These are phyloP conservation scores for Pachyseris speciosa DNA, from an alignment of 64 coral and sea anemone species.

Conservation along the genomic window DNA sequence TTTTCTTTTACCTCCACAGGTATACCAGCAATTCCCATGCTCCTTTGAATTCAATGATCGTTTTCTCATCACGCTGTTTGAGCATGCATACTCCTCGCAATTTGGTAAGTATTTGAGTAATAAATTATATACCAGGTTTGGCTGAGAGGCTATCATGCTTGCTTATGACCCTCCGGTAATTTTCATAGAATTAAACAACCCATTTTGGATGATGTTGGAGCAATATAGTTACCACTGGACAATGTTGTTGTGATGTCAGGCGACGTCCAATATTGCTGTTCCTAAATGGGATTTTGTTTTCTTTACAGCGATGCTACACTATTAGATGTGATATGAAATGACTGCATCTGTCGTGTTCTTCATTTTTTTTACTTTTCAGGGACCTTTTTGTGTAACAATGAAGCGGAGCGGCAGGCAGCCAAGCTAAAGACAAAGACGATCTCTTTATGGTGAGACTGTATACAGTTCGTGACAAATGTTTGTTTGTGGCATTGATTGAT, in stretches of 20 bases:
- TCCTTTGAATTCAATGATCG: slow-evolving; percentile 98
- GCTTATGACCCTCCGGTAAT: too few relatives aligned
- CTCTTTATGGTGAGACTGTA: slow-evolving; percentile 76
- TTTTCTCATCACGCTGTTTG: slow-evolving; percentile 75
- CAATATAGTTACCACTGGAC: neutral
- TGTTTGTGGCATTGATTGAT: neutral
- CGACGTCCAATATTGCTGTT: neutral
- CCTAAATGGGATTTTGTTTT: too few relatives aligned
- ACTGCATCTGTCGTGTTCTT: too few relatives aligned
- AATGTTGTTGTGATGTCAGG: too few relatives aligned
- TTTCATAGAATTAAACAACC: too few relatives aligned
- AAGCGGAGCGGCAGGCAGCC: slow-evolving; percentile 35
- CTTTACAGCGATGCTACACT: too few relatives aligned
- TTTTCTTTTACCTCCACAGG: slow-evolving; percentile 26
- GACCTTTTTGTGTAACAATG: slow-evolving; percentile 83
- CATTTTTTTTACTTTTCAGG: slow-evolving; percentile 48
- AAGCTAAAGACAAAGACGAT: slow-evolving; percentile 75
- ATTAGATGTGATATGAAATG: too few relatives aligned
- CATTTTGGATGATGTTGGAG: too few relatives aligned
- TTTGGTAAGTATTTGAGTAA: slow-evolving; percentile 70
- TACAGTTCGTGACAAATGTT: neutral
- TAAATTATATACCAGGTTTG: neutral
- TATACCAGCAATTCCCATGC: slow-evolving; percentile 96
- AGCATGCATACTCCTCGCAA: slow-evolving; percentile 90
- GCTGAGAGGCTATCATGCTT: too few relatives aligned